Evolutionary conservation across 2,113 vertebrate species (phyloP), one percentile per base, ranked within the genome.

Genomic region (Xiphophorus couchianus): DNA sequence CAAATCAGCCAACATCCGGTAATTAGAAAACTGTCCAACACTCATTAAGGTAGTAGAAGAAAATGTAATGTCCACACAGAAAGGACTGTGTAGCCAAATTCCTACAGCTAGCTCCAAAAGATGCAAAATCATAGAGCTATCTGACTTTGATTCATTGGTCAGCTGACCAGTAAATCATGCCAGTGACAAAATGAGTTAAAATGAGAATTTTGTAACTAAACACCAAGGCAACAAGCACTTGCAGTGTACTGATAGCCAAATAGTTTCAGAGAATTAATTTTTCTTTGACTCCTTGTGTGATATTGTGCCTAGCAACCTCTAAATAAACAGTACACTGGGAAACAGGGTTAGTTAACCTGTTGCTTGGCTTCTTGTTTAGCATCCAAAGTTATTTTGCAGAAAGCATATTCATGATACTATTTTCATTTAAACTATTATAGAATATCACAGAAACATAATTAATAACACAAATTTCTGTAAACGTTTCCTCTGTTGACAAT

Each of bases 1-100:
- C 0, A 99, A 98, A 81, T 99, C 97, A 0, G 94, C 96, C 69
- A 98, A 95, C 80, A 99, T 99, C 89, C 95, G 92, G 92, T 93
- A n/a, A 87, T 90, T 88, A 11, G 71, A 74, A 63, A 51, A 14
- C 31, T 1, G 30, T 33, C 13, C 3, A 42, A 15, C 30, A 22
- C 28, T 3, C 60, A 19, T 58, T 58, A 58, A 58, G 22, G 10
- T 58, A 58, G 35, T 33, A 35, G 30, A 11, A 64, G 6, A 67
- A 42, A 22, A 67, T 67, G 13, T 19, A 42, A 15, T 12, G 37
- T 67, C 65, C 37, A 27, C 35, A 27, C 35, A 27, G 31, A 64
- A 14, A 65, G 31, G 31, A 3, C 31, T 64, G 63, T 35, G 19
- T 19, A n/a, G 17, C 31, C 17, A 65, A 10, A 33, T 13, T 25